A percentile compares a stretch with the other conserved stretches of the same genome.
Evolutionary conservation across 2,797 vertebrate species (phyloP).

Genomic region (Periparus ater): DNA sequence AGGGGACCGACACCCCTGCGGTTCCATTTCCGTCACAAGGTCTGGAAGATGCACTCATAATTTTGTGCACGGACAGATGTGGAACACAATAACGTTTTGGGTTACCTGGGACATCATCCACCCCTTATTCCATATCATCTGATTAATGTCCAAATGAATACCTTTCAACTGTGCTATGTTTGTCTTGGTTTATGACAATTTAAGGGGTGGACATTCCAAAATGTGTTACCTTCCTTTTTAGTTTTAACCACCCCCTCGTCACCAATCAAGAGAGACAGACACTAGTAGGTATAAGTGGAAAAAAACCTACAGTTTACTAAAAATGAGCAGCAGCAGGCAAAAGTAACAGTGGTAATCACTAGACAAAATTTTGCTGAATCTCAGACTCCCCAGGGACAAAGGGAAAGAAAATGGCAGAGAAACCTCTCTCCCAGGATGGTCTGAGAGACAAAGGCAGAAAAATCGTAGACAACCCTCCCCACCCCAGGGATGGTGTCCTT

Average conservation of each 20-base stretch:
- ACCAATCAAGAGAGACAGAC: not conserved
- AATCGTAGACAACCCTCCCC: not conserved
- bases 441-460: not conserved
- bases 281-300: not conserved
- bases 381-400: not conserved
- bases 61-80: not conserved
- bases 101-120: not conserved
- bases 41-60: not conserved
- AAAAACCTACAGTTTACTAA: not conserved
- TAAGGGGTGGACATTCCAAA: too few species aligned
- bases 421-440: not conserved
- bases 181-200: too few species aligned
- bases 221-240: too few species aligned
- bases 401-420: not conserved
- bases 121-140: too few species aligned
- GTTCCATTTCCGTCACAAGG: not conserved
- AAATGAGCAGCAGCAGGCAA: not conserved
- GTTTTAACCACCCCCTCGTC: not conserved
- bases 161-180: not conserved
- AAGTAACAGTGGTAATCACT: not conserved
- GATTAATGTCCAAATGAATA: not conserved
- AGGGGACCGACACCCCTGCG: rapidly evolving
- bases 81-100: not conserved
- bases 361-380: not conserved
- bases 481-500: not conserved